Conservation (phyloP, 2,113 vertebrate genomes). For the Ia io region DNA sequence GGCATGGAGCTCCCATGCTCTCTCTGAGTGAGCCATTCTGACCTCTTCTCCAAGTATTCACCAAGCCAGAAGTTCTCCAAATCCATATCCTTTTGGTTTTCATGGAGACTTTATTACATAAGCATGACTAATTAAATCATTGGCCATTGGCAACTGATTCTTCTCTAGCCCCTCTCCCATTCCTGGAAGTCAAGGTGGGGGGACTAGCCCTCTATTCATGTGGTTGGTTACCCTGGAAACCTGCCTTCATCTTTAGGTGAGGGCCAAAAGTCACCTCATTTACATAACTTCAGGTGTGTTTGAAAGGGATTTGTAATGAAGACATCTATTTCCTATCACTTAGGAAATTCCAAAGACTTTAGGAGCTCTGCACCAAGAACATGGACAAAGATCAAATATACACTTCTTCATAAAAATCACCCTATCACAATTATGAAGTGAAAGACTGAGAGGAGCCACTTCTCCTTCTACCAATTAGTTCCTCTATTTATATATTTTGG, state of each 20-base stretch:
- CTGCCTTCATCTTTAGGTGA: neutral
- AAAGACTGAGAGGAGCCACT: neutral
- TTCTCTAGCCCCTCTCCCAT: neutral
- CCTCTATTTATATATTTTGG: neutral
- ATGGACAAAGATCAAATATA: neutral
- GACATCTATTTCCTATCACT: no score
- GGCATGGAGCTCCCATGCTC: no score
- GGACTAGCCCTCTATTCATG: neutral
- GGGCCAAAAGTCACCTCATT: neutral
- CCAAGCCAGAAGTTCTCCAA: neutral
- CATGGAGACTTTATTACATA: no score
- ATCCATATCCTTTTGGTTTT: neutral
- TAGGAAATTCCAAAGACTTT: neutral
- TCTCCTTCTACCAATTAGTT: neutral
- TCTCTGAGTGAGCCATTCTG: neutral
- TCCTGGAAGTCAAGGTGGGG: neutral
- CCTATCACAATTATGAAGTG: neutral
- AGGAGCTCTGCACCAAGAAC: neutral
- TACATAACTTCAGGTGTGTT: neutral
- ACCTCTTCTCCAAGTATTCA: neutral
- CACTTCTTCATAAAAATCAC: neutral
- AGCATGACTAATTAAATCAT: neutral
- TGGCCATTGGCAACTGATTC: neutral
- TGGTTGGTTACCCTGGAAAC: neutral
- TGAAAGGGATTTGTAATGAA: no score